Evolutionary conservation across 2,888 invertebrate species (phyloP), one percentile per base, ranked within the genome.

Genomic region (Perdita meconis): DNA sequence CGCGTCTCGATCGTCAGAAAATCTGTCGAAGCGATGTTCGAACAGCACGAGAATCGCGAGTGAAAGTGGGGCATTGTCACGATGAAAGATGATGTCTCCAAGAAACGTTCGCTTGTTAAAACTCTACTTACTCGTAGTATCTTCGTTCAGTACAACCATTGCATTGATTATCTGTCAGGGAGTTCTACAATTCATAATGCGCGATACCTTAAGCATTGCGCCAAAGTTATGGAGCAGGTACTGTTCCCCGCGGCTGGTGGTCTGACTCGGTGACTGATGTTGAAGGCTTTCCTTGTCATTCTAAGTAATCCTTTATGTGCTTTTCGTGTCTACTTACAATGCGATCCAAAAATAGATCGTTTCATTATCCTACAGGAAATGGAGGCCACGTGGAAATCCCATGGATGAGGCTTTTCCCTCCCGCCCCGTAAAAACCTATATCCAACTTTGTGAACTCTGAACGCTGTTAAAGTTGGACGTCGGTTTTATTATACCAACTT

Each of bases 1-100:
- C 42, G 63, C 53, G 34, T 68, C 59, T 38, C 24, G 10, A 47
- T 68, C 40, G 16, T 42, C 10, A 13, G 40, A 13, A 13, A 40
- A 40, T 40, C 40, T 13, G 40, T 10, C 13, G 12, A 13, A 40
- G 13, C 40, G 13, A 40, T 13, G 40, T 12, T 13, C 40, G 40
- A 40, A 13, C 3, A 40, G 13, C 13, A 12, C 13, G 40, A 2
- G 2, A 13, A 2, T 10, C 2, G 13, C 2, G 13, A 13, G 10
- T 1, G 13, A 40, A 40, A 13, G 40, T 13, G 10, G 13, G 13
- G 40, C 40, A 40, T 13, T 13, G 40, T 40, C 40, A 40, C 12
- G 36, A 13, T 40, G 40, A 40, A 5, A 40, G 40, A n/a, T 13
- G 40, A 40, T 40, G 40, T 40, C 12, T 0, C 13, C 13, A 13